Percentiles rank a stretch among this genome's conserved stretches.
phyloP scores from a whole-genome alignment of 2,113 vertebrate genomes.

The Zosterops borbonicus region DNA sequence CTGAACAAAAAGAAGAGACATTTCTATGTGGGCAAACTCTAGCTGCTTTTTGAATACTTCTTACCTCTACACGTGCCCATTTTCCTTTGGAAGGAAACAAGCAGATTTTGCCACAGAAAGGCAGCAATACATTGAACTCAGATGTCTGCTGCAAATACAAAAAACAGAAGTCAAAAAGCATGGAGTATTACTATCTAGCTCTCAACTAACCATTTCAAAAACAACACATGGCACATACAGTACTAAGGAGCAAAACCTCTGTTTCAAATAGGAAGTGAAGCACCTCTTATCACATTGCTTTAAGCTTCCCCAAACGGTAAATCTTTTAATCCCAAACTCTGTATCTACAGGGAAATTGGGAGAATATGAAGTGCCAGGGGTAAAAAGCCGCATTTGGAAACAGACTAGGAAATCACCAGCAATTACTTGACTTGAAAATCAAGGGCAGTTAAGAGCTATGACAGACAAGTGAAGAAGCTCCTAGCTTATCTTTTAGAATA shows the following conservation, averaged over 20 bases:
- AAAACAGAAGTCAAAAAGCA: constrained; percentile 17
- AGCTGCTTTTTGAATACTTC: background rate
- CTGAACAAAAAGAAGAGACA: background rate
- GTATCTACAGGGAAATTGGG: background rate
- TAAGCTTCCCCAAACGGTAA: background rate
- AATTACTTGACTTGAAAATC: background rate
- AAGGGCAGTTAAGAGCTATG: background rate
- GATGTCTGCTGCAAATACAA: constrained; percentile 74
- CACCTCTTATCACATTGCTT: background rate
- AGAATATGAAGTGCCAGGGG: background rate
- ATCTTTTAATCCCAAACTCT: background rate
- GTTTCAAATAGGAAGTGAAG: background rate
- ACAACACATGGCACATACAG: background rate
- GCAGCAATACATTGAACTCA: constrained; percentile 81
- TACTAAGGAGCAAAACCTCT: background rate
- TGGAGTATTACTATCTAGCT: background rate
- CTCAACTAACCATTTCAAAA: background rate
- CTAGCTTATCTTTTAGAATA: background rate
- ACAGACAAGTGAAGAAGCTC: background rate
- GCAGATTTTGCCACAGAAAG: constrained; percentile 91
- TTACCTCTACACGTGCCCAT: constrained; percentile 92
- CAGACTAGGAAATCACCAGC: background rate
- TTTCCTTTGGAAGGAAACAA: constrained; percentile 85
- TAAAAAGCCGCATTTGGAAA: background rate
- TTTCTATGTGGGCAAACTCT: background rate